phyloP scores from a whole-genome alignment of 2,113 vertebrate genomes.

The Oceanites oceanicus region DNA sequence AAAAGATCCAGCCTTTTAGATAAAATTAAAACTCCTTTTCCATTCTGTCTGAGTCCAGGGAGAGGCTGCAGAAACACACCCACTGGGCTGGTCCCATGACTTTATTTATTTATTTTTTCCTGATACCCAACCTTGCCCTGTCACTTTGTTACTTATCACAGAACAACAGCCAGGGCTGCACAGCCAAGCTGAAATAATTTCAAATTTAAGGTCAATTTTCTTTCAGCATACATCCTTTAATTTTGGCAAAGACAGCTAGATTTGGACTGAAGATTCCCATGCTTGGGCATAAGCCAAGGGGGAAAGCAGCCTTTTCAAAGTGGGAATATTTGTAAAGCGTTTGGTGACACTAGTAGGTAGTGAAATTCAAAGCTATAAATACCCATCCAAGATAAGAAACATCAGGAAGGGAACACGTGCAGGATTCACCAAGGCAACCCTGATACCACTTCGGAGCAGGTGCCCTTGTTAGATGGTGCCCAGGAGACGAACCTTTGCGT shows the following conservation, averaged over 20 bases:
- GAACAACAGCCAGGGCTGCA: background rate
- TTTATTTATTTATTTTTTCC: background rate
- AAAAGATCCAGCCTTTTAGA: background rate
- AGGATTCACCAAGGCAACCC: background rate
- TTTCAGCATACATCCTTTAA: background rate
- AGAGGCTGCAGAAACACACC: background rate
- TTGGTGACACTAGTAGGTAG: slow-evolving; percentile 40
- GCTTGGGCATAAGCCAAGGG: background rate
- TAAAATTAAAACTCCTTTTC: accelerated
- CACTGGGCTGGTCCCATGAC: background rate
- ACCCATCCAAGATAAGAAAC: background rate
- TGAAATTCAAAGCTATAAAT: slow-evolving; percentile 2
- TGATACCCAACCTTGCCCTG: background rate
- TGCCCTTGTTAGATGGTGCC: background rate
- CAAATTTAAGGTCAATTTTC: background rate
- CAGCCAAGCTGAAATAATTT: background rate
- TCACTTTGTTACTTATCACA: background rate
- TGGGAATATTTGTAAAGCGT: slow-evolving; percentile 11
- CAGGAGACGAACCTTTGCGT: background rate
- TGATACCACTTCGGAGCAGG: background rate
- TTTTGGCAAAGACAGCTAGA: background rate
- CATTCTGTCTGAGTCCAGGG: background rate
- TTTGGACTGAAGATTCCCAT: background rate
- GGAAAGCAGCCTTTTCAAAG: background rate
- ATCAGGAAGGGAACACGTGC: background rate